These are phyloP conservation scores for Penaeus indicus DNA, from an alignment of 1,140 invertebrate genomes.

Conservation along the genomic window DNA sequence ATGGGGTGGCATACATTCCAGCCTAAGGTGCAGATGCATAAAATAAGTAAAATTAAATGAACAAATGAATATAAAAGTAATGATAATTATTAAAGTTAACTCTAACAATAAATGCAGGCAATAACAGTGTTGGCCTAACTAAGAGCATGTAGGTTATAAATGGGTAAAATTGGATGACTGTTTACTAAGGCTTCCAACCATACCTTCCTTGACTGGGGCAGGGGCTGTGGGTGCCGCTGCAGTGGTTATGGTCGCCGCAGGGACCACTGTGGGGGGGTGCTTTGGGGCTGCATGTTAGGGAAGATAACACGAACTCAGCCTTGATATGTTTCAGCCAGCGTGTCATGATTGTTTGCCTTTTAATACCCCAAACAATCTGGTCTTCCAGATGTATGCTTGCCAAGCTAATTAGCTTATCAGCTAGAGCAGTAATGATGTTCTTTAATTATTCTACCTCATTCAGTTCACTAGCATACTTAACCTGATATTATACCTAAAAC, in stretches of 20 bases:
- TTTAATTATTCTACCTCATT: no score
- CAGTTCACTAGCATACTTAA: no score
- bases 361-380: neutral
- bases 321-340: constrained; percentile 32
- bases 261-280: constrained; percentile 51
- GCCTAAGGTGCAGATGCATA: constrained; percentile 8
- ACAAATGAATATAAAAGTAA: constrained; percentile 13
- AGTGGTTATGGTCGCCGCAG: constrained; percentile 10
- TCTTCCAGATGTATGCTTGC: no score
- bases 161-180: neutral
- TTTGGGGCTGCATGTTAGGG: constrained; percentile 57
- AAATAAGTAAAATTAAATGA: constrained; percentile 5
- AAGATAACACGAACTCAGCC: constrained; percentile 51
- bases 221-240: constrained; percentile 57
- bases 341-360: constrained; percentile 16
- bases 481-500: no score
- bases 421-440: no score
- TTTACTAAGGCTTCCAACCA: constrained; percentile 15
- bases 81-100: constrained; percentile 17
- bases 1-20: constrained; percentile 13
- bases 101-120: neutral
- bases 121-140: constrained; percentile 25
- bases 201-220: constrained; percentile 60
- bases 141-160: constrained; percentile 21
- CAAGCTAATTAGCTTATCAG: no score